Conservation (phyloP, 1,140 invertebrate species). For the Sitobion miscanthi region DNA sequence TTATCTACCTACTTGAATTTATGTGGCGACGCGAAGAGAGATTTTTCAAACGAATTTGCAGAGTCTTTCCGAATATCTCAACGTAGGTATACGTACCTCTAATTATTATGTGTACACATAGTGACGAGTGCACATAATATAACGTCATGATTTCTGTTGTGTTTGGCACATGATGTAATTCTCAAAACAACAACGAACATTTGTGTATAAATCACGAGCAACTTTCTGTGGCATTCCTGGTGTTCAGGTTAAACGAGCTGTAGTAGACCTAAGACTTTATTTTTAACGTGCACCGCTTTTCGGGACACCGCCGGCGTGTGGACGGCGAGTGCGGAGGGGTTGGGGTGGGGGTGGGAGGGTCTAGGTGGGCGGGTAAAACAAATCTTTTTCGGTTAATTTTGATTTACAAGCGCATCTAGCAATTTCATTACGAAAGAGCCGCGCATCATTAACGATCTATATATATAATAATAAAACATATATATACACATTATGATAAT, state of each 20-base stretch:
- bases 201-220: constrained; percentile 26
- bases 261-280: constrained; percentile 50
- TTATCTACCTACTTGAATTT: background rate
- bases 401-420: constrained; percentile 24
- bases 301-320: background rate
- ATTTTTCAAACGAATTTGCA: background rate
- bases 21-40: background rate
- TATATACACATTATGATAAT: background rate
- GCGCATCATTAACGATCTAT: constrained; percentile 41
- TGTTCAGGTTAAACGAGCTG: constrained; percentile 50
- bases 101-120: background rate
- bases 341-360: background rate
- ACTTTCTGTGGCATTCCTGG: background rate
- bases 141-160: constrained; percentile 9
- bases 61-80: background rate
- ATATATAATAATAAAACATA: background rate
- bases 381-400: constrained; percentile 55
- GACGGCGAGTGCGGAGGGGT: too few relatives aligned
- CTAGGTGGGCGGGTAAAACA: constrained; percentile 33
- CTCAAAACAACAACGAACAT: constrained; percentile 29
- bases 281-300: constrained; percentile 42
- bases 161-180: constrained; percentile 35
- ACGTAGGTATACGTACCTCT: background rate
- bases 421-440: constrained; percentile 40
- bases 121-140: too few relatives aligned